A percentile compares a stretch with the other conserved stretches of the same genome.
Conservation (phyloP, 2,113 vertebrate species). For the Alligator mississippiensis region DNA sequence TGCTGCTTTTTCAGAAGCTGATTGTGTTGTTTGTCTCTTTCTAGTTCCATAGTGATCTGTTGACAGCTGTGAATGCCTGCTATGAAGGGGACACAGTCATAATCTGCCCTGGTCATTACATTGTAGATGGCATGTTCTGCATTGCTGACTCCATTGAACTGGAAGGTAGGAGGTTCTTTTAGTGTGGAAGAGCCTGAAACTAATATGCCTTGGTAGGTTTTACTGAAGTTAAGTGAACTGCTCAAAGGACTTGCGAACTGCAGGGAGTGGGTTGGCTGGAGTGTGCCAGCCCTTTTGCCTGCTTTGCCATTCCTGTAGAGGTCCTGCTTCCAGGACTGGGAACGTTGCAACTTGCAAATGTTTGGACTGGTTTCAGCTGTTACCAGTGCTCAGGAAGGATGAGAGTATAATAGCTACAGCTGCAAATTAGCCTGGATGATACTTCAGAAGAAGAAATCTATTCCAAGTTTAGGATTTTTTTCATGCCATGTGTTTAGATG, state of each 20-base stretch:
- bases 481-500: neutral
- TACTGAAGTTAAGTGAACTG: neutral
- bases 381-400: neutral
- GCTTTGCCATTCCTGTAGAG: neutral
- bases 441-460: neutral
- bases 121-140: slow-evolving; percentile 80
- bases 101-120: slow-evolving; percentile 88
- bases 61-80: slow-evolving; percentile 84
- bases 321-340: neutral
- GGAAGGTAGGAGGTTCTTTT: slow-evolving; percentile 78
- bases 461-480: neutral
- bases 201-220: neutral
- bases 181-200: neutral
- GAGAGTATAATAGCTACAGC: neutral
- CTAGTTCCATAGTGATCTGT: slow-evolving; percentile 88
- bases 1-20: neutral
- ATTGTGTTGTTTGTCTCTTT: slow-evolving; percentile 7
- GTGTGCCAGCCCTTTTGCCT: neutral
- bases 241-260: neutral
- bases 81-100: slow-evolving; percentile 87
- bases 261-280: neutral
- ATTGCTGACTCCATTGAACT: slow-evolving; percentile 89
- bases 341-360: neutral
- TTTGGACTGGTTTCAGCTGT: neutral
- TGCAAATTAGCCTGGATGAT: neutral